Conservation (phyloP, 1,140 invertebrate genomes). For the honey bee (Apis mellifera) region DNA sequence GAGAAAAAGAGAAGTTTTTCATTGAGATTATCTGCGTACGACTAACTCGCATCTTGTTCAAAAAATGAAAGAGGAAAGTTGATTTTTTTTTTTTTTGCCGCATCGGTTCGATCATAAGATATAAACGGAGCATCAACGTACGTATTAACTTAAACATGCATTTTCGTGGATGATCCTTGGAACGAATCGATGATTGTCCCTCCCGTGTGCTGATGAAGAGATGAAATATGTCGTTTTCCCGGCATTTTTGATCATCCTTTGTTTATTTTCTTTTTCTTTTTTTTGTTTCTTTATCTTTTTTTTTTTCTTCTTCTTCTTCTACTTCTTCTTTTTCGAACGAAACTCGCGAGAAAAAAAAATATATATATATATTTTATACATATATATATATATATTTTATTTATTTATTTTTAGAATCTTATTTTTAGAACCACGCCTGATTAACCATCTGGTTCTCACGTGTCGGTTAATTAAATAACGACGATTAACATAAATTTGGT, state of each 20-base stretch:
- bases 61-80: not conserved
- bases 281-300: not conserved
- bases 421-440: conserved; percentile 25
- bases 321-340: not conserved
- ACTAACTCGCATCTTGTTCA: conserved; percentile 48
- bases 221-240: not conserved
- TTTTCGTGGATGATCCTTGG: conserved; percentile 10
- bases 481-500: conserved; percentile 63
- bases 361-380: no score
- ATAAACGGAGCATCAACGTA: conserved; percentile 8
- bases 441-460: conserved; percentile 39
- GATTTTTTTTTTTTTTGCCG: conserved; percentile 21
- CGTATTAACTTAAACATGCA: conserved; percentile 11
- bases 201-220: conserved; percentile 1
- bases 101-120: conserved; percentile 12
- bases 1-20: not conserved
- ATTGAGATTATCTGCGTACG: not conserved
- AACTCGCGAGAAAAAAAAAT: not conserved
- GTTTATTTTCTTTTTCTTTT: not conserved
- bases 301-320: not conserved
- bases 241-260: conserved; percentile 3
- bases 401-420: not conserved
- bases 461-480: conserved; percentile 45
- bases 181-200: conserved; percentile 16
- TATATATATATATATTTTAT: no score